A percentile compares a stretch with the other conserved stretches of the same genome.
phyloP scores from a whole-genome alignment of 2,113 vertebrate species.

The Muntiacus muntjak region DNA sequence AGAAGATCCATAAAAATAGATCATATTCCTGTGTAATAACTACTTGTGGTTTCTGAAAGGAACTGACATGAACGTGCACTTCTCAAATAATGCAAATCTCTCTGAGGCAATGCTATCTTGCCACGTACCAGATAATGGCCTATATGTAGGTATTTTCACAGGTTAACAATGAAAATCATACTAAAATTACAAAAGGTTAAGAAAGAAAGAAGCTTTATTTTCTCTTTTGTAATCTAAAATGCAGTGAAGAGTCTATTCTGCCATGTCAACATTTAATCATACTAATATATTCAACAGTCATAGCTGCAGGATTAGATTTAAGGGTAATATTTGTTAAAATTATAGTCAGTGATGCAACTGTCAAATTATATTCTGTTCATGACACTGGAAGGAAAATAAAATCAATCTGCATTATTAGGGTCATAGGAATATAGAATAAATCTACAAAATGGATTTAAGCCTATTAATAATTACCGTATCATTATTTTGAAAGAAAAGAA shows the following conservation, averaged over 20 bases:
- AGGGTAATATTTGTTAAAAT: not conserved
- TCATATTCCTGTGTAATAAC: slow-evolving; percentile 58
- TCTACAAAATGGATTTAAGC: not conserved
- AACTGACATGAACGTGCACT: not conserved
- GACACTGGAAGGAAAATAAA: slow-evolving; percentile 1
- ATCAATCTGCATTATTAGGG: not conserved
- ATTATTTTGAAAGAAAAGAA: slow-evolving; percentile 13
- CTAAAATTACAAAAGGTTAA: not conserved
- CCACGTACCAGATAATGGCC: not conserved
- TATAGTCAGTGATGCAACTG: not conserved
- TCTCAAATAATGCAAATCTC: slow-evolving; percentile 26
- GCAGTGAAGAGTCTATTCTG: not conserved
- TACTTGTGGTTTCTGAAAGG: slow-evolving; percentile 54
- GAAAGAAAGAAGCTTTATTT: not conserved
- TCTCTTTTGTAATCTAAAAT: slow-evolving; percentile 1
- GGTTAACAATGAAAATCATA: slow-evolving; percentile 16
- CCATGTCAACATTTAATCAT: not conserved
- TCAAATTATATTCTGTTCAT: not conserved
- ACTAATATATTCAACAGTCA: not conserved
- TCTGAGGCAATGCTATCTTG: slow-evolving; percentile 17
- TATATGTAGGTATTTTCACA: slow-evolving; percentile 10
- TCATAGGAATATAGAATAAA: not conserved
- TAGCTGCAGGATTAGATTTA: not conserved
- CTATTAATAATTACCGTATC: not conserved
- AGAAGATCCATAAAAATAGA: slow-evolving; percentile 62